Evolutionary conservation across 2,113 vertebrate genomes (phyloP), one percentile per base, ranked within the genome.

Genomic region (Donacobius atricapilla): DNA sequence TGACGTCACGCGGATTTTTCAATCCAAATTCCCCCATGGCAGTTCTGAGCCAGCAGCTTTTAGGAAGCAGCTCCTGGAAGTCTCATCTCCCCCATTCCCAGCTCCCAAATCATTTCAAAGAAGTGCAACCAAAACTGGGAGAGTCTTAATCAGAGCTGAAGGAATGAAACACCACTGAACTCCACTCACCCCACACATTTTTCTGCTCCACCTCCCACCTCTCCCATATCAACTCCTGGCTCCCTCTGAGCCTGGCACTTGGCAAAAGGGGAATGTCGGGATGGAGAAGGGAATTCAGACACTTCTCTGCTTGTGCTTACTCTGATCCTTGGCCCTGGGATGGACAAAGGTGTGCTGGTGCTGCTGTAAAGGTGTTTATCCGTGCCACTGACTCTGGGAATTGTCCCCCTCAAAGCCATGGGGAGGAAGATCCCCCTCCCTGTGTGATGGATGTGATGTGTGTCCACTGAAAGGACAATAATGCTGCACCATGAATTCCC

Each of bases 291-390:
- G 57, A 68, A 60, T 72, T 79, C 11, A 5, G 35, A 2, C 12
- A 3, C 15, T 27, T 45, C 20, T 6, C 1, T 44, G 31, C 51
- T 10, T 42, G 54, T 20, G 30, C 11, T 1, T 37, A 0, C 22
- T 10, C 54, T 20, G 50, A 19, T 23, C 28, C 45, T 44, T 6
- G 2, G 4, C 35, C 10, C 47, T 18, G 61, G n/a, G 8, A 0
- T 24, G 68, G 39, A 11, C 35, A 48, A 5, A 69, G 21, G 9
- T 24, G 9, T 9, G 30, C 8, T 20, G 44, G 25, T 44, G 31
- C 3, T 47, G 47, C 51, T 37, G 1, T 10, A 6, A 53, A 45
- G 2, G 5, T 25, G 12, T 53, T 76, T 9, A 4, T 56, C 30
- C 7, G 4, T 65, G 15, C 28, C 51, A 5, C 1, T 45, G 65